These are phyloP conservation scores for Synergus itoensis DNA, from an alignment of 2,888 invertebrate genomes.

Conservation along the genomic window DNA sequence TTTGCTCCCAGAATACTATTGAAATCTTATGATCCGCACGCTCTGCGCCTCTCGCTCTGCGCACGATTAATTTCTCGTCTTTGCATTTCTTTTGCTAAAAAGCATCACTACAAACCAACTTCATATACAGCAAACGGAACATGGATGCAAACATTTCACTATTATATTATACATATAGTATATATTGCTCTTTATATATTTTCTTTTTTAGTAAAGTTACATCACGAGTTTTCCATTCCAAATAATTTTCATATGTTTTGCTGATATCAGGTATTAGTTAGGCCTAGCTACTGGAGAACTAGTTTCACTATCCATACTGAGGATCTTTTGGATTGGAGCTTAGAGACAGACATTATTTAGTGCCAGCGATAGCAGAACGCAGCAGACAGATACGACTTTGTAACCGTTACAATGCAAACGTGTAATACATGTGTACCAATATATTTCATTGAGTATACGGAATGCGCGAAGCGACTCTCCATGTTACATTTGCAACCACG, in stretches of 20 bases:
- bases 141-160: no score
- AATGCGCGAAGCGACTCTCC: slow-evolving; percentile 5
- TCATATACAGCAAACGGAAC: no score
- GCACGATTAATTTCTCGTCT: no score
- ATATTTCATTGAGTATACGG: slow-evolving; percentile 27
- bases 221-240: no score
- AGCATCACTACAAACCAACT: no score
- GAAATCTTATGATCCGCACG: background rate
- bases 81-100: no score
- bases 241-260: no score
- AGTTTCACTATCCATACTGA: slow-evolving; percentile 65
- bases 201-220: no score
- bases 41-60: no score
- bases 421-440: background rate
- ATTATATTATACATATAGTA: no score
- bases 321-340: slow-evolving; percentile 62
- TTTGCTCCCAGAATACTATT: background rate
- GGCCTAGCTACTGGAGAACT: slow-evolving; percentile 62
- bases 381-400: slow-evolving; percentile 26
- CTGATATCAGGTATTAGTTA: slow-evolving; percentile 4
- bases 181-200: no score
- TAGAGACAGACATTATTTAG: slow-evolving; percentile 62
- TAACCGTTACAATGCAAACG: slow-evolving; percentile 16
- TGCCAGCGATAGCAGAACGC: slow-evolving; percentile 45
- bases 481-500: background rate